Conservation (phyloP, 2,888 invertebrate genomes). For the Patella pellucida region DNA sequence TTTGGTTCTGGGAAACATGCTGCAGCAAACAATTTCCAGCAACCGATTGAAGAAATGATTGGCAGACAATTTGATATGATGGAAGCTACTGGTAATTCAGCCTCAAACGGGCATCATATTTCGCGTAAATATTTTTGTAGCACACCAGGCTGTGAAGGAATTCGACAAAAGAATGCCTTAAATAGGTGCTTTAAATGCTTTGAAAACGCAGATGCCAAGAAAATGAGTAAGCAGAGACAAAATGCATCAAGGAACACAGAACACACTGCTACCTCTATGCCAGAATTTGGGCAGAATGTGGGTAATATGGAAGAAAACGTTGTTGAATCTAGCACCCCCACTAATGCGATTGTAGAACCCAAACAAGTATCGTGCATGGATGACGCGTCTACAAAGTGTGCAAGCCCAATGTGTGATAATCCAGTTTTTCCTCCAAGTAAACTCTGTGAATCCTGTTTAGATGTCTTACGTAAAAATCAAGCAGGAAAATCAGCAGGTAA, state of each 20-base stretch:
- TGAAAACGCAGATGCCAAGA: background rate
- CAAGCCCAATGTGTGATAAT: conserved; percentile 41
- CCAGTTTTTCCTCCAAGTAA: conserved; percentile 46
- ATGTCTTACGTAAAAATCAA: conserved; percentile 35
- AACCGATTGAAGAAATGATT: no score
- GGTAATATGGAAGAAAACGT: conserved; percentile 14
- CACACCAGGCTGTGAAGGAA: conserved; percentile 41
- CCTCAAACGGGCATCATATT: background rate
- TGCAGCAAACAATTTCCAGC: no score
- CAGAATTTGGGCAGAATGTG: conserved; percentile 19
- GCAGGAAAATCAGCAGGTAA: no score
- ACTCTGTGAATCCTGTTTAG: conserved; percentile 47
- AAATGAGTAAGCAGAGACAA: background rate
- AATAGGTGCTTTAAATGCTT: conserved; percentile 31
- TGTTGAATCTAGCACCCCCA: conserved; percentile 19
- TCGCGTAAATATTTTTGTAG: conserved; percentile 39
- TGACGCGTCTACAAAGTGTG: conserved; percentile 46
- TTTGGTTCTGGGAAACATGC: background rate
- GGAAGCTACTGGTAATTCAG: background rate
- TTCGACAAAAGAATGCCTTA: conserved; percentile 23
- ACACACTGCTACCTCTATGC: background rate
- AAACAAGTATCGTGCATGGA: conserved; percentile 41
- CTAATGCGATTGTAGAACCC: conserved; percentile 29
- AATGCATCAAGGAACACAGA: background rate
- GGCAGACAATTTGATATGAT: no score